Evolutionary conservation across 1,140 invertebrate genomes (phyloP).

Genomic region (Drosophila ohnishii): DNA sequence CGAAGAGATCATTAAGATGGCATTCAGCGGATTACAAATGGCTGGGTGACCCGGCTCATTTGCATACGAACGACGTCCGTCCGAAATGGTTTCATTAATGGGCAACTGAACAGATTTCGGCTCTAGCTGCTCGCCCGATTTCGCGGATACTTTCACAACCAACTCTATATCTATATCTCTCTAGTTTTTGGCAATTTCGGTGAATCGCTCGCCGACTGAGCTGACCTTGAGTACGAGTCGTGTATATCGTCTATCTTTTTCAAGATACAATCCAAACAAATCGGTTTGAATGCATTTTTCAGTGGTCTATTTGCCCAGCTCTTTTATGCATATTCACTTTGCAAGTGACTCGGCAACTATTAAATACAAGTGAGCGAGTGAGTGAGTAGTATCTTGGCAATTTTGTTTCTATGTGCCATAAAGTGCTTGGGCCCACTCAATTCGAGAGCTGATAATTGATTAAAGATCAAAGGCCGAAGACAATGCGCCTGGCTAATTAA

Average conservation of each 20-base stretch:
- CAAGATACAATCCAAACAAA: conserved; percentile 58
- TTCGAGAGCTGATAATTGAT: conserved; percentile 49
- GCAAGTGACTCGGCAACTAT: conserved; percentile 57
- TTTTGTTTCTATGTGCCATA: conserved; percentile 37
- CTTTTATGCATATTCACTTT: conserved; percentile 72
- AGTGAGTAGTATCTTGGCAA: conserved; percentile 3
- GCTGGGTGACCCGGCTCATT: conserved; percentile 46
- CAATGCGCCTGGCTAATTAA: conserved; percentile 64
- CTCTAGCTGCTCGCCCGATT: conserved; percentile 49
- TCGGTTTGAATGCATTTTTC: conserved; percentile 60
- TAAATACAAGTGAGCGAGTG: conserved; percentile 6
- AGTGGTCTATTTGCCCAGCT: conserved; percentile 56
- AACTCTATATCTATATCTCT: conserved; percentile 26
- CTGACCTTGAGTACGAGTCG: conserved; percentile 63
- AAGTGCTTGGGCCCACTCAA: conserved; percentile 40
- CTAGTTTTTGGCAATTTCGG: conserved; percentile 53
- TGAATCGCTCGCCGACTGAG: conserved; percentile 29
- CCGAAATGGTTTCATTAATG: conserved; percentile 61
- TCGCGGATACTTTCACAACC: conserved; percentile 71
- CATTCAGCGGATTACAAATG: conserved; percentile 63
- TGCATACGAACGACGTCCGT: conserved; percentile 65
- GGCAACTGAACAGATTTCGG: conserved; percentile 40
- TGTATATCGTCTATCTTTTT: conserved; percentile 17
- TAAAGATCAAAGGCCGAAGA: conserved; percentile 49
- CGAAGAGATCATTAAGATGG: conserved; percentile 53